Base-by-base conservation (phyloP, 2,888 invertebrate species). In the Lithophane semibrunnea region DNA sequence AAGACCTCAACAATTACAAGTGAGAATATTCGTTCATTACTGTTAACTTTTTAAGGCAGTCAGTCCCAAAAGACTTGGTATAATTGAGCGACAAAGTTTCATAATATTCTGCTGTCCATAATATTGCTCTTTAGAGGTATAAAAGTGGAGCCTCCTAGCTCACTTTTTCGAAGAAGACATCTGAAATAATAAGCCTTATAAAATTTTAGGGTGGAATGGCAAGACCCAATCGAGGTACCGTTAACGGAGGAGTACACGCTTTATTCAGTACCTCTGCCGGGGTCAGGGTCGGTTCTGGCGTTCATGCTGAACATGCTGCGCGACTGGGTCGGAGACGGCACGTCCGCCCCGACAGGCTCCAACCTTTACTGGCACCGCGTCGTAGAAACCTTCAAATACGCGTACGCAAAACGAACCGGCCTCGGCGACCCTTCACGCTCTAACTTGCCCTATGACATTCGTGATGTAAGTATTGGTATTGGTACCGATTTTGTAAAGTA, bases 361-460 rank as follows among this genome's bases (percentile, higher is more conserved):
- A 82, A 86, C 79, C 94, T 96, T 24, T 96, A 96, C 92, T 98
- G 98, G 97, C 99, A 99, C 89, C 97, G 98, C 83, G 97, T 99
- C 84, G 96, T 98, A 13, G 99, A 99, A 93, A 97, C 98, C 8
- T 98, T 99, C 94, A 99, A 99, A 94, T 99, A 98, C 96, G 99
- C 98, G 29, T 99, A 98, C 93, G 99, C 98, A 2, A 97, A 98
- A 91, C 97, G 99, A 86, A 98, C 98, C 0, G 97, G 98, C 85
- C 96, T 99, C 82, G 99, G 98, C 1, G 99, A 99, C 96, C 91
- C 93, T 90, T 89, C 91, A 89, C 94, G 93, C 87, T 88, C 86
- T 88, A 92, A 93, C 68, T 80, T 94, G 12, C 83, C 91, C 1
- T 92, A 92, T 73, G 85, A 91, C 69, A 95, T 95, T 58, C 77